Base-by-base conservation (phyloP, 2,113 vertebrate species). In the Pleuronectes platessa region DNA sequence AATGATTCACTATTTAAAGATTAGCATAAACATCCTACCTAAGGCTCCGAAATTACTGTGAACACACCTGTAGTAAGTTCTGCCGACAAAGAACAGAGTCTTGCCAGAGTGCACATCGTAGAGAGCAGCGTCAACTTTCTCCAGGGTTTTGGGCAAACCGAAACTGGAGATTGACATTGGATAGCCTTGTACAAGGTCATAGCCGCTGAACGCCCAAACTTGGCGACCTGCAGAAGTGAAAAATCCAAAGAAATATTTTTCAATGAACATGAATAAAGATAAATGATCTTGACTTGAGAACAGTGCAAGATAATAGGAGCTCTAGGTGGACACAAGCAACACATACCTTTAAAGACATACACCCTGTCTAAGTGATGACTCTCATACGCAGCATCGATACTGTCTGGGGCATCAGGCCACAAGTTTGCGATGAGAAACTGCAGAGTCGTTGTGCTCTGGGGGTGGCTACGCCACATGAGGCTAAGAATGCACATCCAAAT, bases 11-110 rank as follows among this genome's bases (percentile, higher is more conserved):
- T 20, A 17, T 24, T 4, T 21, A 3, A 9, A 56, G 1, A 65
- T 63, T 21, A 6, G 54, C 4, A 60, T 8, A 15, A 24, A 6
- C 12, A 15, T 26, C 9, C 45, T 4, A 1, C 0, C 47, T 31
- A 2, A 18, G 49, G 10, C 7, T 2, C 27, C 27, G 13, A 51
- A 51, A 5, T 31, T 31, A 31, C 31, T 70, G n/a, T n/a, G 14
- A 54, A 74, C 90, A 76, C 88, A 98, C 98, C 97, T 97, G 94
- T 97, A 99, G 76, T 96, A 95, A 5, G 90, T 37, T 11, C 82
- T 64, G 1, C 75, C 94, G 9, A 90, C 62, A 49, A 98, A 98
- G 91, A 98, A 96, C 68, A 96, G 93, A 0, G 94, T 96, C 91
- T 96, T 98, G 13, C 86, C 23, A 14, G 91, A 76, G 0, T 54